phyloP scores from a whole-genome alignment of 1,140 invertebrate genomes.

The Hyles euphorbiae region DNA sequence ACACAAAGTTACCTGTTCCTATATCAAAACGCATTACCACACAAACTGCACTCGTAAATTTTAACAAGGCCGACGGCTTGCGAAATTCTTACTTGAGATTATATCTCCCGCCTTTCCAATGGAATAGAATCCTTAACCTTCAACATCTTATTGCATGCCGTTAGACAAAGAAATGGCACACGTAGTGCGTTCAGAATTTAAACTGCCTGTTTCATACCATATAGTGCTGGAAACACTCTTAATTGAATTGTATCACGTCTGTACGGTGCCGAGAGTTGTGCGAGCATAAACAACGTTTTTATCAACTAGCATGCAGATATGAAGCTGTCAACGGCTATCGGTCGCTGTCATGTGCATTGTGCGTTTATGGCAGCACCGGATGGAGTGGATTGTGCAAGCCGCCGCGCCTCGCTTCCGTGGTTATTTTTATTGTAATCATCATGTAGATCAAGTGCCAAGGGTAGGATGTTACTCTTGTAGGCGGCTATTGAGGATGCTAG shows the following conservation, averaged over 20 bases:
- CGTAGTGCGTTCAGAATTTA: constrained; percentile 26
- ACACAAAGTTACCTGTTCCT: no score
- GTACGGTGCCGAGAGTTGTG: no score
- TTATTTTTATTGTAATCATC: not conserved
- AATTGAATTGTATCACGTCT: constrained; percentile 24
- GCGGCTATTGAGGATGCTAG: no score
- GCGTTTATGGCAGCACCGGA: constrained; percentile 18
- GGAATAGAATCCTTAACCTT: constrained; percentile 15
- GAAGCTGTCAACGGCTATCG: constrained; percentile 15
- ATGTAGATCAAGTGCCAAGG: no score
- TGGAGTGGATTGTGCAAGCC: constrained; percentile 35
- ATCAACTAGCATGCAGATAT: constrained; percentile 24
- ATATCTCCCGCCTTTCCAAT: constrained; percentile 6
- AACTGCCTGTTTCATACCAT: constrained; percentile 27
- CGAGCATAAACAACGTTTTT: constrained; percentile 17
- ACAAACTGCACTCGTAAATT: no score
- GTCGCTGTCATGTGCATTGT: constrained; percentile 21
- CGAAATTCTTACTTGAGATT: not conserved
- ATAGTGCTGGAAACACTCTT: constrained; percentile 25
- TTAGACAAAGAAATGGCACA: constrained; percentile 23
- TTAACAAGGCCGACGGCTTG: no score
- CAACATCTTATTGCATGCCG: constrained; percentile 23
- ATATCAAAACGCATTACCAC: no score
- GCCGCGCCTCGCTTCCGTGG: constrained; percentile 35
- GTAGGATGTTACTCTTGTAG: no score